Conservation (phyloP, 2,113 vertebrate genomes). For the Mesembrinibis cayennensis region DNA sequence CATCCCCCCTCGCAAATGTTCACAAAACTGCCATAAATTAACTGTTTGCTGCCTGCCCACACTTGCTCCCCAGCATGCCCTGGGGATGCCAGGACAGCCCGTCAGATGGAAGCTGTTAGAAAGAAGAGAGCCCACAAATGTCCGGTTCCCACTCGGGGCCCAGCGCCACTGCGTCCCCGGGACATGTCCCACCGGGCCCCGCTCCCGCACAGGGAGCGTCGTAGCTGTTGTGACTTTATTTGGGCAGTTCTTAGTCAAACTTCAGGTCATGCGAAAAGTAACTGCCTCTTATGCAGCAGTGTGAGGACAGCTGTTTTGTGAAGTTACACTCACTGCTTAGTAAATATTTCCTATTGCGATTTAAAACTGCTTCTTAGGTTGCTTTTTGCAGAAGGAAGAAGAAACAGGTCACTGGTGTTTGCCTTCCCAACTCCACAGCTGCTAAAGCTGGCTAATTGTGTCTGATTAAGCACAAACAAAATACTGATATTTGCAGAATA, state of each 20-base stretch:
- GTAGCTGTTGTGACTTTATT: rapidly evolving
- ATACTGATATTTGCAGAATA: background rate
- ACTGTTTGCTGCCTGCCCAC: background rate
- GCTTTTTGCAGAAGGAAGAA: background rate
- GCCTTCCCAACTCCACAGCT: background rate
- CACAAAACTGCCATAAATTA: background rate
- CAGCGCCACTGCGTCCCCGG: background rate
- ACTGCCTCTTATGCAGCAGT: rapidly evolving
- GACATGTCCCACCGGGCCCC: rapidly evolving
- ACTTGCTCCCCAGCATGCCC: background rate
- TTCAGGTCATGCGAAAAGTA: background rate
- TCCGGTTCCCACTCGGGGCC: background rate
- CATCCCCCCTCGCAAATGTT: background rate
- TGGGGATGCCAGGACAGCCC: background rate
- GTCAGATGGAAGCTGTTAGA: too few relatives aligned
- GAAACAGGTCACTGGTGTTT: background rate
- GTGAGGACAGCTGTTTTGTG: background rate
- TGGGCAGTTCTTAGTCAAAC: background rate
- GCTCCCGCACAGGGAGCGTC: background rate
- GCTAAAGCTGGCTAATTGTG: background rate
- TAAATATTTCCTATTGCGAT: background rate
- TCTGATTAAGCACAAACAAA: background rate
- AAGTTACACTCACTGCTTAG: rapidly evolving
- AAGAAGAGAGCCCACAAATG: rapidly evolving
- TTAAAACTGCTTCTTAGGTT: background rate